These are phyloP conservation scores for Phania funesta DNA, from an alignment of 2,888 invertebrate genomes.

Conservation along the genomic window DNA sequence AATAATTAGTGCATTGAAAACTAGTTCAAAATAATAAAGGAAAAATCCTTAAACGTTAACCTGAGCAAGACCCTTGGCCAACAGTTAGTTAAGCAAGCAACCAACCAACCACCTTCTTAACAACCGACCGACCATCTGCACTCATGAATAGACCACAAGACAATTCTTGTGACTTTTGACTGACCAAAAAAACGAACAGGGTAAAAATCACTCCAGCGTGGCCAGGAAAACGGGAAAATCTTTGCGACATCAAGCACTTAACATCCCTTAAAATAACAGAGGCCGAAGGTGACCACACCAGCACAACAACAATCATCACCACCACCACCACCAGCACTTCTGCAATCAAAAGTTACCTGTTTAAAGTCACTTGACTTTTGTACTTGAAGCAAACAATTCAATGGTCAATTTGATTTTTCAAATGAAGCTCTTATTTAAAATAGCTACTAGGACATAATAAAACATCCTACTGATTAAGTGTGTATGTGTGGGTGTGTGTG, in stretches of 20 bases:
- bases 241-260: constrained; percentile 50
- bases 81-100: constrained; percentile 7
- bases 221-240: constrained; percentile 52
- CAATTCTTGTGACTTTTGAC: constrained; percentile 28
- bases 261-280: constrained; percentile 55
- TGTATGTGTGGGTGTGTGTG: background rate
- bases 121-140: constrained; percentile 45
- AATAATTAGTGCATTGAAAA: constrained; percentile 49
- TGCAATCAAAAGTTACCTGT: constrained; percentile 38
- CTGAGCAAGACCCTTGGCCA: constrained; percentile 40
- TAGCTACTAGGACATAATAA: background rate
- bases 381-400: background rate
- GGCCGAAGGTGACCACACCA: background rate
- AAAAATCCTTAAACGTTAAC: constrained; percentile 54
- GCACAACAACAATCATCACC: background rate
- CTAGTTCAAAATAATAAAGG: constrained; percentile 23
- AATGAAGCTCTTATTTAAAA: constrained; percentile 23
- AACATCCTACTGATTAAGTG: background rate
- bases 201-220: constrained; percentile 63
- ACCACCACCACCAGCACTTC: background rate
- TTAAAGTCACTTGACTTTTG: constrained; percentile 44
- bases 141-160: constrained; percentile 48
- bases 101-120: constrained; percentile 17
- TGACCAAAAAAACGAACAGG: constrained; percentile 5
- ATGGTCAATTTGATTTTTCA: constrained; percentile 50